Base-by-base conservation (phyloP, 2,113 vertebrate species). In the Tor tambroides region DNA sequence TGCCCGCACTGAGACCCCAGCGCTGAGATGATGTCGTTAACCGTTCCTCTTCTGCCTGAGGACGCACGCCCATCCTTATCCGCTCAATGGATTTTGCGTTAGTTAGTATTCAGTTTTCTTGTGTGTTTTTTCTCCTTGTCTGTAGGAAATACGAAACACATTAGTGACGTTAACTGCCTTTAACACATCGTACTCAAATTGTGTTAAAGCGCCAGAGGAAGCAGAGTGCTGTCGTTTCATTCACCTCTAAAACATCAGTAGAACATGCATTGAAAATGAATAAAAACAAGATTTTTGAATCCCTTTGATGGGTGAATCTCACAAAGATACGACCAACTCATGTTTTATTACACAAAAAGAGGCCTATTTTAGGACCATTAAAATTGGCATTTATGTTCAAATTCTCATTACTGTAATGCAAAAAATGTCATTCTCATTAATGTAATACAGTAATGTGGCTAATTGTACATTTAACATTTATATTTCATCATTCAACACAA, bases 131-230 rank as follows among this genome's bases (percentile, higher is more conserved):
- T 23, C 2, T 59, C 12, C 59, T 21, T 67, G n/a, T 82, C 38
- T 82, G 6, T 43, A 46, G 28, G 76, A 78, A 54, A 78, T 71
- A 65, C 1, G 6, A 49, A 51, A 71, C 63, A 83, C 63, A 71
- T 71, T 83, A 81, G 54, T 65, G 35, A 81, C 14, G 7, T 81
- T 81, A 81, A 63, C 79, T 69, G 63, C 43, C 21, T 83, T 69
- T 71, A 83, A 83, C 81, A 51, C 79, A 74, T 63, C n/a, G 61
- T 79, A 26, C 85, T 80, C 61, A 88, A 67, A 78, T 78, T 78
- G 76, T 78, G 76, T 78, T 78, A 56, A 54, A 78, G 17, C 30
- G 46, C 76, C 49, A 17, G 76, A 78, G 76, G 76, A 78, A 54
- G 28, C 28, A 28, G 49, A 54, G 12, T 15, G 8, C 26, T 51